These are phyloP conservation scores for Epinephelus cyanopodus DNA, from an alignment of 2,113 vertebrate genomes.

Conservation along the genomic window DNA sequence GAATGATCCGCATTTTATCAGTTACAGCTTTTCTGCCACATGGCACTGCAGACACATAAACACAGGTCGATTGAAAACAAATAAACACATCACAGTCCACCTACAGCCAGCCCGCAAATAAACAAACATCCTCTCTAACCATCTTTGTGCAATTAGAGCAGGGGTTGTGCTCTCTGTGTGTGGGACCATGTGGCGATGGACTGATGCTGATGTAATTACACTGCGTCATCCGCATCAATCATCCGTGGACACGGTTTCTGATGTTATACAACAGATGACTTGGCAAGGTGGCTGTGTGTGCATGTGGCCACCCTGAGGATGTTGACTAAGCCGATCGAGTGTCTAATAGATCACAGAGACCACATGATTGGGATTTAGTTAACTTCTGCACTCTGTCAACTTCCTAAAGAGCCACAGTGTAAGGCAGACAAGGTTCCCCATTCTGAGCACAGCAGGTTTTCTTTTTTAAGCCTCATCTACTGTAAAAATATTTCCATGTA, in stretches of 20 bases:
- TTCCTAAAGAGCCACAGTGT: neutral
- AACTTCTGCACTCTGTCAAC: neutral
- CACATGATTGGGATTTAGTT: conserved; percentile 1
- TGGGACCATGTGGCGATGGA: conserved; percentile 21
- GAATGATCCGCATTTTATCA: neutral
- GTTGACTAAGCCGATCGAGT: neutral
- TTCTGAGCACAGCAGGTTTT: conserved; percentile 29
- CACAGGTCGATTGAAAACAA: conserved; percentile 64
- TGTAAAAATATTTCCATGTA: conserved; percentile 54
- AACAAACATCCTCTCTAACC: conserved; percentile 40
- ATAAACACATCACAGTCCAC: conserved; percentile 57
- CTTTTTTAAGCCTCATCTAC: neutral
- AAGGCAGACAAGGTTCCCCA: neutral
- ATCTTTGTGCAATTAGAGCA: conserved; percentile 37
- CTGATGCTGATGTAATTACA: conserved; percentile 12
- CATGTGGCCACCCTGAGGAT: conserved; percentile 5
- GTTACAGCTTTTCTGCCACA: neutral
- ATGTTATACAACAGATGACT: neutral
- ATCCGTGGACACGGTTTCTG: neutral
- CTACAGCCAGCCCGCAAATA: conserved; percentile 15
- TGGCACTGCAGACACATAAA: conserved; percentile 40
- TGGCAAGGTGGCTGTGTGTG: neutral
- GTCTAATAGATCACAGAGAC: conserved; percentile 1
- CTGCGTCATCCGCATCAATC: conserved; percentile 7
- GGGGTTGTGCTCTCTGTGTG: neutral